phyloP scores from a whole-genome alignment of 1,140 invertebrate species.

The Aphelenchoides avenae region DNA sequence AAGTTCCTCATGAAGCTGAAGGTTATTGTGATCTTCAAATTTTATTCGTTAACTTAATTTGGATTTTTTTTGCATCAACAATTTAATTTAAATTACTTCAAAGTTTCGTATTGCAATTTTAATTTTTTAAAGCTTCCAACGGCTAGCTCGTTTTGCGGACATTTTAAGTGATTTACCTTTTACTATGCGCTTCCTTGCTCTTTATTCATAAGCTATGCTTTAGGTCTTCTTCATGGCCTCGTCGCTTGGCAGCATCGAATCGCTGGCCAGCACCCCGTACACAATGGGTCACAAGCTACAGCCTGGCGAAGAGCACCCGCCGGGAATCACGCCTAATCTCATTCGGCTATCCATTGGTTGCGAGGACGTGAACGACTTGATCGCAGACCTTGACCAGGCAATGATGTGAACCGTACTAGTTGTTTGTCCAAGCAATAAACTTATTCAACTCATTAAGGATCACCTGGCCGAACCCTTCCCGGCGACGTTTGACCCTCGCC shows the following conservation, averaged over 20 bases:
- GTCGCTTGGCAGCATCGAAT: conserved; percentile 63
- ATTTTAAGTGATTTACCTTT: background rate
- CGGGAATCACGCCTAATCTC: conserved; percentile 80
- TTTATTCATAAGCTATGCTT: background rate
- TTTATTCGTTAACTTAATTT: background rate
- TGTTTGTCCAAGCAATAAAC: too few relatives aligned
- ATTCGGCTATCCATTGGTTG: conserved; percentile 85
- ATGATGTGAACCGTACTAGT: too few relatives aligned
- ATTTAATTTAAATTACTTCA: background rate
- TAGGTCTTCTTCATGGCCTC: conserved; percentile 62
- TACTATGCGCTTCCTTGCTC: background rate
- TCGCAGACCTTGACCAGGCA: conserved; percentile 78
- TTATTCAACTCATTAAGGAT: too few relatives aligned
- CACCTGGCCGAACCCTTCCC: too few relatives aligned
- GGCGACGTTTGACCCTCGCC: too few relatives aligned
- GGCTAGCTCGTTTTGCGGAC: background rate
- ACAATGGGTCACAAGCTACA: conserved; percentile 34
- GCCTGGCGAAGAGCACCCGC: conserved; percentile 67
- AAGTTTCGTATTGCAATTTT: too few relatives aligned
- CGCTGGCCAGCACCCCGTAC: conserved; percentile 62
- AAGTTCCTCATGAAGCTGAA: conserved; percentile 67
- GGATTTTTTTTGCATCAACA: background rate
- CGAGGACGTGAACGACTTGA: conserved; percentile 78
- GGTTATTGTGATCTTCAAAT: conserved; percentile 32
- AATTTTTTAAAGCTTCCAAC: background rate